Percentiles rank a stretch among this genome's conserved stretches.
Evolutionary conservation across 2,113 vertebrate genomes (phyloP).

Genomic region (Anser brachyrhynchus): DNA sequence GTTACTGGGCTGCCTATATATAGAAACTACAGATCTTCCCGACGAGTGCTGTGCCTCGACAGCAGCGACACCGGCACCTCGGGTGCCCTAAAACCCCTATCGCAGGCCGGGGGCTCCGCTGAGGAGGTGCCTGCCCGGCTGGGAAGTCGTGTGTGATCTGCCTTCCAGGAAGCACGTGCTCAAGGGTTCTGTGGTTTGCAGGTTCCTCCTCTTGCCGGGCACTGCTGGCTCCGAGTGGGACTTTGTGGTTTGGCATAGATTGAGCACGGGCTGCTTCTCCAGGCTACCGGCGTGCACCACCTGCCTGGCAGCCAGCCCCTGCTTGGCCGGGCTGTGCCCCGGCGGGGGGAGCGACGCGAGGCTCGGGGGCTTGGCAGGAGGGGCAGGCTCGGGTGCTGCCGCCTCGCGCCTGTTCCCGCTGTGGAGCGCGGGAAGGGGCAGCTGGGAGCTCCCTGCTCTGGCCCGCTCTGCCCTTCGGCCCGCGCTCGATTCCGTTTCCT

Average conservation of each 20-base stretch:
- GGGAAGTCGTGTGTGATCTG: neutral
- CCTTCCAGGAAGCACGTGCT: neutral
- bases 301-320: accelerated
- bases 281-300: neutral
- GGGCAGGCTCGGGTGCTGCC: neutral
- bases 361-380: neutral
- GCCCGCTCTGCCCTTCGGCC: neutral
- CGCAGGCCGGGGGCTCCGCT: neutral
- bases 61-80: accelerated
- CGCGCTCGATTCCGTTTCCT: neutral
- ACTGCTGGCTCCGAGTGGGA: neutral
- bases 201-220: neutral
- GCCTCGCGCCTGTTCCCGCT: neutral
- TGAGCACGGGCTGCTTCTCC: neutral
- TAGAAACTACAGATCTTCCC: neutral
- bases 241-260: neutral
- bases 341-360: neutral
- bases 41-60: neutral
- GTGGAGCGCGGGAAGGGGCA: neutral
- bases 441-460: neutral
- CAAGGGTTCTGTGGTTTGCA: accelerated
- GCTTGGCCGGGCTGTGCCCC: neutral
- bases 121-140: neutral
- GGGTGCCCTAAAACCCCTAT: neutral
- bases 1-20: neutral